phyloP scores from a whole-genome alignment of 1,140 invertebrate genomes.

The Drosophila mayri region DNA sequence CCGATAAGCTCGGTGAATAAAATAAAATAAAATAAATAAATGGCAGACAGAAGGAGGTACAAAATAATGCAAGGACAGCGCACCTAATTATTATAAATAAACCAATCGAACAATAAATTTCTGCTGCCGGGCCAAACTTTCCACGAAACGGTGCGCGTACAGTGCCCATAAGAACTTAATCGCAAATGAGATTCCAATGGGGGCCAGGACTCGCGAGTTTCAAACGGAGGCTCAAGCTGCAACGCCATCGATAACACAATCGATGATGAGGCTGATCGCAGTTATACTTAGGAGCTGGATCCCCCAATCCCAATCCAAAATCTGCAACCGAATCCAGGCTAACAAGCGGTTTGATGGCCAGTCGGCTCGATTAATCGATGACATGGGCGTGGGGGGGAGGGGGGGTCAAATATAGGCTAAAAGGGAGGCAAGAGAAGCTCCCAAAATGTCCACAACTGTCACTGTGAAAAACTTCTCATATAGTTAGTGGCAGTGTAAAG shows the following conservation, averaged over 20 bases:
- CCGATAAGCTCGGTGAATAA: constrained; percentile 58
- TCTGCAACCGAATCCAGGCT: constrained; percentile 37
- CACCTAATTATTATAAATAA: constrained; percentile 85
- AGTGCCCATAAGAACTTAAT: constrained; percentile 83
- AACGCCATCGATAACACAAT: constrained; percentile 84
- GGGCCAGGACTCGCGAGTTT: constrained; percentile 29
- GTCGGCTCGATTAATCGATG: constrained; percentile 79
- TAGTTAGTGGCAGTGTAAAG: no score
- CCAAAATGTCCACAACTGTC: constrained; percentile 23
- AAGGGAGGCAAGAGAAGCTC: constrained; percentile 6
- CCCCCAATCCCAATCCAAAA: constrained; percentile 27
- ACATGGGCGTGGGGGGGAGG: constrained; percentile 54
- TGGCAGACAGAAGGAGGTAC: neutral
- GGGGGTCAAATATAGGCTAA: constrained; percentile 25
- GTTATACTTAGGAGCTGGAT: constrained; percentile 14
- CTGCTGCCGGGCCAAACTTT: constrained; percentile 68
- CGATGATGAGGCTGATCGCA: constrained; percentile 66
- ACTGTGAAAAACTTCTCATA: neutral
- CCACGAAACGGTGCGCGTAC: constrained; percentile 66
- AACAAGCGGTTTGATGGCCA: constrained; percentile 73
- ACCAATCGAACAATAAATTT: constrained; percentile 85
- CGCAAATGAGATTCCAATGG: constrained; percentile 69
- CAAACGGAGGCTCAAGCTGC: constrained; percentile 36
- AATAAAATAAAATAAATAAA: constrained; percentile 31
- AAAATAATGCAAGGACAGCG: constrained; percentile 52